Conservation (phyloP, 2,113 vertebrate species). For the Pangasianodon gigas region DNA sequence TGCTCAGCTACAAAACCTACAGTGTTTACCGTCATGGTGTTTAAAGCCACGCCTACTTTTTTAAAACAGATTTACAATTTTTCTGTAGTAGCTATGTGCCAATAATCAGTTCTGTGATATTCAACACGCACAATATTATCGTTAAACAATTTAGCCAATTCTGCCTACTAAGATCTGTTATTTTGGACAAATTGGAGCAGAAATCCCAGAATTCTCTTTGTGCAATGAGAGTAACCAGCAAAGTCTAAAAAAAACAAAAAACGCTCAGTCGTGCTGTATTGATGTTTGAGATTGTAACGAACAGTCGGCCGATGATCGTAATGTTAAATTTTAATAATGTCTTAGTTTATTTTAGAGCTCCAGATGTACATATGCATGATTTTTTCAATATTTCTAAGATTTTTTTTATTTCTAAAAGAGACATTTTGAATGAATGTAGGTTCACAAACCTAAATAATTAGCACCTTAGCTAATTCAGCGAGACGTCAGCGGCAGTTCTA, state of each 20-base stretch:
- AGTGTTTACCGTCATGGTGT: not conserved
- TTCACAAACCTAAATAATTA: not conserved
- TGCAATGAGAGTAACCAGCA: not conserved
- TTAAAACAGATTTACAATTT: not conserved
- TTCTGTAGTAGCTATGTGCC: not conserved
- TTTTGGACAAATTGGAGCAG: not conserved
- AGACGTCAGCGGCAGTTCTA: not conserved
- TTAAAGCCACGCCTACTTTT: not conserved
- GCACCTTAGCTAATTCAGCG: conserved; percentile 18
- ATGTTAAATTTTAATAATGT: not conserved
- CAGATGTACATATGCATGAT: not conserved
- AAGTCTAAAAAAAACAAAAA: not conserved
- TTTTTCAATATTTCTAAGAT: not conserved
- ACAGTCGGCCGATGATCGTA: not conserved
- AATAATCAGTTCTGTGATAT: conserved; percentile 2
- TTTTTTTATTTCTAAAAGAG: not conserved
- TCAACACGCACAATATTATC: not conserved
- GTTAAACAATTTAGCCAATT: not conserved
- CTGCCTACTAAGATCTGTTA: not conserved
- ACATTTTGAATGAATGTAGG: not conserved
- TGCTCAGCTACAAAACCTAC: not conserved
- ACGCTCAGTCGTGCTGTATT: not conserved
- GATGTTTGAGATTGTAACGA: not conserved
- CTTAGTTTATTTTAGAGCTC: not conserved
- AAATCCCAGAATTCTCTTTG: not conserved